A percentile compares a stretch with the other conserved stretches of the same genome.
These are phyloP conservation scores for Nyctibius bracteatus DNA, from an alignment of 2,113 vertebrate species.

Conservation along the genomic window DNA sequence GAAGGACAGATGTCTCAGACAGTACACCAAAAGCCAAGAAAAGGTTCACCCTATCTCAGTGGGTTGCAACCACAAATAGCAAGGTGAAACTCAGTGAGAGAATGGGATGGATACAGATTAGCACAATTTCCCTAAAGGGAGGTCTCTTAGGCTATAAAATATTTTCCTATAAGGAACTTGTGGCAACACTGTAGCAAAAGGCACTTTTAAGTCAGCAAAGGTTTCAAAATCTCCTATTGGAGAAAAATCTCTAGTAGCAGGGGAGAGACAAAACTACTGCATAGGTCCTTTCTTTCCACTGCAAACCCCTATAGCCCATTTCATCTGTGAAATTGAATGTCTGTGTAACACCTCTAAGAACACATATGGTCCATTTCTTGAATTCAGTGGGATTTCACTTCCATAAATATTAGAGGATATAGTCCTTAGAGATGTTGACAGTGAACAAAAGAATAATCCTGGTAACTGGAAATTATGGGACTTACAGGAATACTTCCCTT, in stretches of 20 bases:
- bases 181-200: neutral
- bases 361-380: neutral
- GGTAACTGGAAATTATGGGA: neutral
- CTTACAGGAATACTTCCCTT: neutral
- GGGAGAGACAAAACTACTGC: neutral
- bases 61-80: neutral
- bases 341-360: neutral
- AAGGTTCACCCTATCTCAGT: neutral
- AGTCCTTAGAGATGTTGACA: neutral
- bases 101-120: neutral
- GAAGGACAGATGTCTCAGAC: rapidly evolving
- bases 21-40: neutral
- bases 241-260: neutral
- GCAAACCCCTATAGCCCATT: neutral
- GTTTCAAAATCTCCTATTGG: neutral
- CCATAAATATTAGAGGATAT: neutral
- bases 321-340: neutral
- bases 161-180: neutral
- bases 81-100: neutral
- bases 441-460: neutral
- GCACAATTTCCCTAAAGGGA: neutral
- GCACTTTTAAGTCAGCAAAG: neutral
- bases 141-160: neutral
- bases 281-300: neutral
- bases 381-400: neutral